These are phyloP conservation scores for Acanthosoma haemorrhoidale DNA, from an alignment of 2,888 invertebrate genomes.

Conservation along the genomic window DNA sequence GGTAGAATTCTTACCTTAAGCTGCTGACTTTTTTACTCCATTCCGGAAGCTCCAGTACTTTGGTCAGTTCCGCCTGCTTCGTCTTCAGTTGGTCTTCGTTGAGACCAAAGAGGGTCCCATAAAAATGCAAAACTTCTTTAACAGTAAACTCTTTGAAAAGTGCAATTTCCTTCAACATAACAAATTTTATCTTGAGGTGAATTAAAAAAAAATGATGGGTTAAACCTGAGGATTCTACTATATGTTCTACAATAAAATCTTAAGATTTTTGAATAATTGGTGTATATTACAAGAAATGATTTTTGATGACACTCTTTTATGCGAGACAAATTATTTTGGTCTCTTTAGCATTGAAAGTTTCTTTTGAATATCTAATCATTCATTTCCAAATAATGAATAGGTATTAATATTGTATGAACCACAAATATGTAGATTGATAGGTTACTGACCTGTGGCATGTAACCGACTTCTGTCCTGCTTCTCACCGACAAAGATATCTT, in stretches of 20 bases:
- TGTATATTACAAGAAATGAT: no score
- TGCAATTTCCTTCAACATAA: constrained; percentile 46
- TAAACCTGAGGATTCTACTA: no score
- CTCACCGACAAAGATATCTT: constrained; percentile 62
- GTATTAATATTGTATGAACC: no score
- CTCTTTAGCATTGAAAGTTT: neutral
- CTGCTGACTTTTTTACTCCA: constrained; percentile 40
- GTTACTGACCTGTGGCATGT: constrained; percentile 51
- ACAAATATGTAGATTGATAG: neutral
- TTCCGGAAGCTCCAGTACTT: constrained; percentile 41
- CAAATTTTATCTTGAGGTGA: neutral
- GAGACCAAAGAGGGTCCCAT: constrained; percentile 50
- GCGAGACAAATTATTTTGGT: no score
- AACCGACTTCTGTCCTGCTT: constrained; percentile 68
- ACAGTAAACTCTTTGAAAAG: constrained; percentile 49
- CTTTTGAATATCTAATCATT: neutral
- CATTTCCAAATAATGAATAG: neutral
- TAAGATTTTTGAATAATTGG: no score
- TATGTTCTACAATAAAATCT: no score
- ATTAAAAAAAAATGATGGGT: no score
- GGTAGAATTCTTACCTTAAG: constrained; percentile 39
- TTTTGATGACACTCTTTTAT: no score
- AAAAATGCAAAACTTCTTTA: constrained; percentile 50
- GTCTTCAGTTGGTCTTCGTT: constrained; percentile 41
- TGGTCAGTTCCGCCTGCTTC: constrained; percentile 39